Conservation (phyloP, 2,113 vertebrate genomes). For the Paedocypris sp. region DNA sequence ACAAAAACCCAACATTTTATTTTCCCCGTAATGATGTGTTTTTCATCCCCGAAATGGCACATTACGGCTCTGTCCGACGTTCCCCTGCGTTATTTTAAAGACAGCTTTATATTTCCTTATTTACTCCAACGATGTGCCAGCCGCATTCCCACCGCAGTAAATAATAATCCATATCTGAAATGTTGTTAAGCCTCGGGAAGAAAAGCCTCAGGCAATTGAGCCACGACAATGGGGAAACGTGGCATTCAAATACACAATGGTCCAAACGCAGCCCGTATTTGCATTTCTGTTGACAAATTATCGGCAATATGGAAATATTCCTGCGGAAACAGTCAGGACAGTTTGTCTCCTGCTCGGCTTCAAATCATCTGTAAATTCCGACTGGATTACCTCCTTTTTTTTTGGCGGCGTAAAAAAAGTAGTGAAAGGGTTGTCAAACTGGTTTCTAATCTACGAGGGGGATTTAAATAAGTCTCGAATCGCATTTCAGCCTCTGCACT, state of each 20-base stretch:
- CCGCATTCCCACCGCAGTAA: constrained; percentile 40
- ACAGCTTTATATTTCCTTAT: constrained; percentile 13
- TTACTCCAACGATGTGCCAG: constrained; percentile 24
- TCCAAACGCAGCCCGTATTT: constrained; percentile 49
- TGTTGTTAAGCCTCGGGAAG: constrained; percentile 37
- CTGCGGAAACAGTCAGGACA: constrained; percentile 24
- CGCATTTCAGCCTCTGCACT: constrained; percentile 8
- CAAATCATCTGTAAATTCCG: constrained; percentile 57
- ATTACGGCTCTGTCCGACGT: background rate
- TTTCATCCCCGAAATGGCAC: no score
- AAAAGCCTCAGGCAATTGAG: constrained; percentile 44
- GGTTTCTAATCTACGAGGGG: constrained; percentile 64
- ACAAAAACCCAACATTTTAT: background rate
- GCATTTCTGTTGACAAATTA: constrained; percentile 40
- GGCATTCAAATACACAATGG: constrained; percentile 44
- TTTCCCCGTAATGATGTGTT: no score
- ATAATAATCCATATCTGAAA: constrained; percentile 44
- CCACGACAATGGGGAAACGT: constrained; percentile 48
- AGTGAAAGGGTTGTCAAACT: constrained; percentile 58
- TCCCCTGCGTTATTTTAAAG: constrained; percentile 10
- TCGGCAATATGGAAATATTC: constrained; percentile 38
- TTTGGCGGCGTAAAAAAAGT: constrained; percentile 51
- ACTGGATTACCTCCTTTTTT: constrained; percentile 59
- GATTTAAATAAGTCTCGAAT: constrained; percentile 67
- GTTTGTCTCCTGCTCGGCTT: constrained; percentile 40